Base-by-base conservation (phyloP, 1,140 invertebrate genomes). In the Oryzaephilus surinamensis region DNA sequence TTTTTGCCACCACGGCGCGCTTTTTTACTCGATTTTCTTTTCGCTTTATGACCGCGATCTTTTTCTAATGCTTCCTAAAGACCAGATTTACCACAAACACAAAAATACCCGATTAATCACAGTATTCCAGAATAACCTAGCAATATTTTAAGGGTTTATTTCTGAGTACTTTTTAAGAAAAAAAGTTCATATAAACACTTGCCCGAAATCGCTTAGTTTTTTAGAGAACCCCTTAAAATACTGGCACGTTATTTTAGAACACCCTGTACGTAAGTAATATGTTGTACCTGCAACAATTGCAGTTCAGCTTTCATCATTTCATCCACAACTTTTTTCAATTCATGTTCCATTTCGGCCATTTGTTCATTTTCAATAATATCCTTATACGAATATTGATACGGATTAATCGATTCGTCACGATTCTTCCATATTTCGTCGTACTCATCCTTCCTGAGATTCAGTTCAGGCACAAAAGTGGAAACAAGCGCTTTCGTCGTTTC, bases 281-380 rank as follows among this genome's bases (percentile, higher is more conserved):
- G 33, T 20, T 54, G 69, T 55, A 73, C 69, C 64, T 87, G 87
- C 2, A 94, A 64, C 17, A 81, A 63, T 53, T 88, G 79, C 17
- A 94, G 59, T 60, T 92, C 88, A 60, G 76, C 72, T 53, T 88
- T 76, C 72, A 97, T 81, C 30, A 85, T 70, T 51, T 87, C 79
- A 64, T 97, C 92, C 1, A 94, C 88, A 15, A 72, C 70, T 28
- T 79, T 66, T 50, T 92, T 66, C 11, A 96, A 72, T 64, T 93
- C 87, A 38, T 76, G 69, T 60, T 94, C 89, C 18, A 96, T 75
- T 59, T 89, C 79, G 2, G 69, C 65, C 45, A 81, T 75, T 61
- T 94, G 93, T 45, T 92, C 82, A 41, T 75, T 66, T 51, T 82
- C 77, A 32, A 96, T 81, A 61, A 90, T 80, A 39, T 90, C 80